These are phyloP conservation scores for Nemurella pictetii DNA, from an alignment of 2,888 invertebrate genomes.

Conservation along the genomic window DNA sequence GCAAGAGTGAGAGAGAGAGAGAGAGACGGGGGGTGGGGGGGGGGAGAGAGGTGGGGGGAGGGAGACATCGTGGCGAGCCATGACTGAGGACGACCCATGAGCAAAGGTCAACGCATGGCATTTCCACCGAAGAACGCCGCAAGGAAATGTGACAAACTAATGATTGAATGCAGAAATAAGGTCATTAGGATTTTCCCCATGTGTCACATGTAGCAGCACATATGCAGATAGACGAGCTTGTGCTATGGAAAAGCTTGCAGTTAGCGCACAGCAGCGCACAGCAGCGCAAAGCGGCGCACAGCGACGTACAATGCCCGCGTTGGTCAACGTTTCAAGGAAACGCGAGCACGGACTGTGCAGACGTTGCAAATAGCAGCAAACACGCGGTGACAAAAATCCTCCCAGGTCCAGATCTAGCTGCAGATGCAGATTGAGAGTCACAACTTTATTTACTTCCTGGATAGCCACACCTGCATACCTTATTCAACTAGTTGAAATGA, in stretches of 20 bases:
- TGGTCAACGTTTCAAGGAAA: too few species aligned
- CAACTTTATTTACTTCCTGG: conserved; percentile 15
- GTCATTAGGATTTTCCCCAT: background rate
- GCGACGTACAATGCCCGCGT: too few species aligned
- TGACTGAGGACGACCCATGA: background rate
- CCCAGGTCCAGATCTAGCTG: background rate
- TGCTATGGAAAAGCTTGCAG: too few species aligned
- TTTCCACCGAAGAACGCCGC: background rate
- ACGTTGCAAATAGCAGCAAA: too few species aligned
- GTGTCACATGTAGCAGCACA: background rate
- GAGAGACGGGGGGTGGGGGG: too few species aligned
- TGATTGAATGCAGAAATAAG: background rate
- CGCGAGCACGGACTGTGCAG: too few species aligned
- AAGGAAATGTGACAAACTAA: background rate
- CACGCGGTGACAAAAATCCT: background rate
- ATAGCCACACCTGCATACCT: conserved; percentile 24
- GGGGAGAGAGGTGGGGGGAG: too few species aligned
- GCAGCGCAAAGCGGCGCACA: too few species aligned
- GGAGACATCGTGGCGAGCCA: background rate
- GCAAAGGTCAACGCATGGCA: background rate
- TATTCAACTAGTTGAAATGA: conserved; percentile 9
- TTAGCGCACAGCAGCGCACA: too few species aligned
- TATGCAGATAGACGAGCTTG: background rate
- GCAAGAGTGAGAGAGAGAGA: too few species aligned
- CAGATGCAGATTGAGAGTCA: background rate